These are phyloP conservation scores for Platalea minor DNA, from an alignment of 2,797 vertebrate genomes.

Conservation along the genomic window DNA sequence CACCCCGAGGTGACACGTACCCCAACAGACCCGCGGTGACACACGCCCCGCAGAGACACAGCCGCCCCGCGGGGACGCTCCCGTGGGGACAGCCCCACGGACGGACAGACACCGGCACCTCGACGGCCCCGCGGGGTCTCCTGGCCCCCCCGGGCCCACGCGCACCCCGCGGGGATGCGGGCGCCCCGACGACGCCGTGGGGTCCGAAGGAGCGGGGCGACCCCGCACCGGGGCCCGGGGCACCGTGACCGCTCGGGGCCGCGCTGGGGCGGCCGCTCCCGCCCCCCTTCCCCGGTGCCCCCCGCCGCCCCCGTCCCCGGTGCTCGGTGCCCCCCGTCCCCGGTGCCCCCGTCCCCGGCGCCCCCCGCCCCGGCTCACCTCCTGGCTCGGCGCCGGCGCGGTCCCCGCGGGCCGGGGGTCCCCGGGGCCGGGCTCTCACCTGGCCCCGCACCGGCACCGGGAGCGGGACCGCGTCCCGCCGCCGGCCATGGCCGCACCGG, in stretches of 20 bases:
- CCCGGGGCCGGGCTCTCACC: background rate
- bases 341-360: background rate
- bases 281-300: background rate
- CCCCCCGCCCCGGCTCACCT: background rate
- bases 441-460: background rate
- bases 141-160: background rate
- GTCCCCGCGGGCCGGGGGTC: background rate
- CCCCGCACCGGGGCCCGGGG: background rate
- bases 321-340: background rate
- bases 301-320: too few species aligned
- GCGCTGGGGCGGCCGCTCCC: background rate
- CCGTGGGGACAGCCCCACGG: background rate
- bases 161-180: too few species aligned
- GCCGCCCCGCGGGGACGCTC: background rate
- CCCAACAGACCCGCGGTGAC: background rate
- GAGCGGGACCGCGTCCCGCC: background rate
- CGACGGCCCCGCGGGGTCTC: background rate
- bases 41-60: background rate
- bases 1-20: background rate
- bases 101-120: background rate
- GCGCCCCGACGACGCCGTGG: background rate
- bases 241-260: background rate
- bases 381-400: background rate
- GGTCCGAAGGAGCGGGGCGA: background rate
- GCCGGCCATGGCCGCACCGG: background rate